Conservation (phyloP, 1,140 invertebrate species). For the Meloidogyne exigua region DNA sequence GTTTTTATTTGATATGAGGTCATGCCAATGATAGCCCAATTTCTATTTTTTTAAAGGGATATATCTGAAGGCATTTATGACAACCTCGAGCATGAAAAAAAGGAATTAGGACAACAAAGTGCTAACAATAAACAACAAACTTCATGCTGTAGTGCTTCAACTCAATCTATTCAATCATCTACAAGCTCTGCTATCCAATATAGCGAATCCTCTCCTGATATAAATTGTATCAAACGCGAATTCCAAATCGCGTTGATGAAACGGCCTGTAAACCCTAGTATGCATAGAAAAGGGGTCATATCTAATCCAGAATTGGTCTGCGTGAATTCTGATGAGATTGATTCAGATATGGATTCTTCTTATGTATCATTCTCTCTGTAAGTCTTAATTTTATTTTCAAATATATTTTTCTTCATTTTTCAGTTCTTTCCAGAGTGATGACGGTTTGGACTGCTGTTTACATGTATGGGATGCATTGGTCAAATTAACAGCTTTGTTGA, state of each 20-base stretch:
- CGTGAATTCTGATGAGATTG: not conserved
- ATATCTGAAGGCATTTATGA: not conserved
- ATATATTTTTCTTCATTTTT: not conserved
- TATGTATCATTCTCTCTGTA: not conserved
- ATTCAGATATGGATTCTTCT: not conserved
- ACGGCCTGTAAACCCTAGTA: not conserved
- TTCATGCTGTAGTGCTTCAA: not conserved
- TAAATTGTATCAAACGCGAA: not conserved
- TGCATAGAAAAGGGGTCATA: not conserved
- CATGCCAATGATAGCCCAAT: too few species aligned
- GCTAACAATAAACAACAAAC: not conserved
- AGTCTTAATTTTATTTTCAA: not conserved
- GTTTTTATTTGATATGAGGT: too few species aligned
- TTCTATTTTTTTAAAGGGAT: not conserved
- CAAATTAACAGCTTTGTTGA: slow-evolving; percentile 2
- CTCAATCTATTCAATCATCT: slow-evolving; percentile 4
- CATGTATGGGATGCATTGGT: not conserved
- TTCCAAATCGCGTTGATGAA: not conserved
- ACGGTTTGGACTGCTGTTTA: not conserved
- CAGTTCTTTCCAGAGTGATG: not conserved
- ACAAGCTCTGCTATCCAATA: not conserved
- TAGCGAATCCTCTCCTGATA: not conserved
- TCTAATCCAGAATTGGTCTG: slow-evolving; percentile 4
- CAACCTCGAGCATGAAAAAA: not conserved
- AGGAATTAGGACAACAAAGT: not conserved